Evolutionary conservation across 2,888 invertebrate genomes (phyloP).

Genomic region (Apeira syringaria): DNA sequence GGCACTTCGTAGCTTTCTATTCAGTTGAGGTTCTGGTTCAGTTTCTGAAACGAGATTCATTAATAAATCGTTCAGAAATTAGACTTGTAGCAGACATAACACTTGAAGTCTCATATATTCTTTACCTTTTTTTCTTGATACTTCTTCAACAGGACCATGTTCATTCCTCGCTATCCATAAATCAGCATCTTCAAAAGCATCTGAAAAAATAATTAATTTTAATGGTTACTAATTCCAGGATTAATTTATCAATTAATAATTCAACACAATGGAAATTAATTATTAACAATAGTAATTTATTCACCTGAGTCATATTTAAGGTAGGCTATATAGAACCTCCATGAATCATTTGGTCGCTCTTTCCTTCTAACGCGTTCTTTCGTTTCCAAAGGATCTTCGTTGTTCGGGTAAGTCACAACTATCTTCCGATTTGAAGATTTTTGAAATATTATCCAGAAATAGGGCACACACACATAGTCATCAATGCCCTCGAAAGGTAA

Average conservation of each 20-base stretch:
- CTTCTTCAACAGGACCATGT: not conserved
- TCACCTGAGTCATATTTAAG: not conserved
- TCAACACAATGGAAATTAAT: too few species aligned
- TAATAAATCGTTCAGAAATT: not conserved
- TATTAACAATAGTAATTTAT: too few species aligned
- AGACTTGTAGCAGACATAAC: not conserved
- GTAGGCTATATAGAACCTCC: not conserved
- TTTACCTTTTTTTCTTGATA: not conserved
- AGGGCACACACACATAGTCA: not conserved
- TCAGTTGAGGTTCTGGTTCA: not conserved
- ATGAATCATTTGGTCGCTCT: not conserved
- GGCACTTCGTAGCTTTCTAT: not conserved
- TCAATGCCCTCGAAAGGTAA: too few species aligned
- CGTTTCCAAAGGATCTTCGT: not conserved
- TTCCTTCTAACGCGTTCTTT: not conserved
- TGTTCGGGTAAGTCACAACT: not conserved
- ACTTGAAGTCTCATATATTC: not conserved
- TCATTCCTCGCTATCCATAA: not conserved
- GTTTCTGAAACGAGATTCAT: not conserved
- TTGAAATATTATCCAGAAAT: not conserved
- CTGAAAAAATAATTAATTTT: not conserved
- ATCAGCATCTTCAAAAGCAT: not conserved
- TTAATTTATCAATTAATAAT: not conserved
- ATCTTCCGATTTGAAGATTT: not conserved
- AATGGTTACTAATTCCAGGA: not conserved